Base-by-base conservation (phyloP, 2,888 invertebrate genomes). In the Rotaria macrura region DNA sequence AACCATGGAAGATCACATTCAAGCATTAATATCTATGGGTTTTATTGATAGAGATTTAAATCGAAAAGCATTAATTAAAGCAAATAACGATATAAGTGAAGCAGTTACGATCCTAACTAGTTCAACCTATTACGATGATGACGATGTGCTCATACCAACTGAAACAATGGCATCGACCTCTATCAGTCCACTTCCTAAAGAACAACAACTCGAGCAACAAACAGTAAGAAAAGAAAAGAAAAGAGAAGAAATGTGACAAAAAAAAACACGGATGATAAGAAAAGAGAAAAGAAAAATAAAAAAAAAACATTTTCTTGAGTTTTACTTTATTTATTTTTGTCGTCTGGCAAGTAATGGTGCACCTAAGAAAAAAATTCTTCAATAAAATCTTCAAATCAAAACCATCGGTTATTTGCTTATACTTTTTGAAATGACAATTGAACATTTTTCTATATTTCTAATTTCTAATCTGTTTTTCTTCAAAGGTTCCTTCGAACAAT, bases 41-140 rank as follows among this genome's bases (percentile, higher is more conserved):
- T 92, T 92, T 88, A 90, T 91, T n/a, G 90, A 91, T 87, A 90
- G 91, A 87, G 87, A 89, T 5, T 91, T 91, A 87, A 90, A 92
- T 79, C 89, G 90, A 74, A 88, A 90, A 87, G 92, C 92, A 23
- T 89, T 92, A 43, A 89, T 89, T 85, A 87, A 91, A 85, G 90
- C 91, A 43, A 92, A 92, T 87, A 92, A 92, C 87, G 92, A 92
- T 87, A 88, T 92, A 84, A 91, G 90, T 87, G 92, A 92, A 88
- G 92, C 92, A 23, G 91, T 92, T 23, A 90, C 91, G 38, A 90
- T 91, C 88, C 89, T 92, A 83, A 92, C 92, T 6, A 90, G 91
- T 87, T 91, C 92, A 87, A 79, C 25, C 40, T 57, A 49, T n/a
- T n/a, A n/a, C 17, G 34, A n/a, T 72, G 29, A 79, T 79, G n/a